Evolutionary conservation across 2,888 invertebrate genomes (phyloP), one percentile per base, ranked within the genome.

Genomic region (Gisinianus flammeolus): DNA sequence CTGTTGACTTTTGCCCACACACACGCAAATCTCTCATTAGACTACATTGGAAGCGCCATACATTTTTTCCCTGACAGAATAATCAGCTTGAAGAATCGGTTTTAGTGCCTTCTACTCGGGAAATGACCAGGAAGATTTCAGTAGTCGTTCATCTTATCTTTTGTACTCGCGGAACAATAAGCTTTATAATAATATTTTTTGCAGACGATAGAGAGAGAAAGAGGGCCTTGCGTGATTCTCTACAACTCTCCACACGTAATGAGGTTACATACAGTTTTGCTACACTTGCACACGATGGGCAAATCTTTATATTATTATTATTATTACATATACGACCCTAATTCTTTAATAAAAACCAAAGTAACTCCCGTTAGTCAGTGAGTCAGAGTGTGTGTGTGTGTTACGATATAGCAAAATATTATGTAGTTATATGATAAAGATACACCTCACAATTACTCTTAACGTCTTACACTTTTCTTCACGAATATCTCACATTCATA

Each of bases 41-140:
- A 77, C 70, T 76, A 77, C 77, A 77, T 69, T 35, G 44, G 77
- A 77, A 58, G 77, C 77, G 62, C 62, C 69, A 77, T 77, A 77
- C 77, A 77, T 77, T 77, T 76, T 77, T 76, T 69, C 62, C 62
- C 64, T 77, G 77, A 77, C 77, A 77, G 77, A 77, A 77, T 77
- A 77, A 77, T 77, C 77, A 77, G 28, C 62, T 62, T 70, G 62
- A 70, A 77, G 77, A 69, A 77, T 77, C 77, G 77, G 62, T 72
- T 72, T 64, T 64, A 64, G 62, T 74, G 35, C 73, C 64, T 74
- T 74, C 73, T 66, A 74, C 35, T 71, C 71, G 77, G 66, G 70
- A 69, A 69, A 76, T 69, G 74, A 35, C 76, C 56, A 68, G 56
- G 76, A 76, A 76, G 76, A 76, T 76, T 76, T 76, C 69, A 67